phyloP scores from a whole-genome alignment of 2,888 invertebrate species.

The Nasonovia ribisnigri region DNA sequence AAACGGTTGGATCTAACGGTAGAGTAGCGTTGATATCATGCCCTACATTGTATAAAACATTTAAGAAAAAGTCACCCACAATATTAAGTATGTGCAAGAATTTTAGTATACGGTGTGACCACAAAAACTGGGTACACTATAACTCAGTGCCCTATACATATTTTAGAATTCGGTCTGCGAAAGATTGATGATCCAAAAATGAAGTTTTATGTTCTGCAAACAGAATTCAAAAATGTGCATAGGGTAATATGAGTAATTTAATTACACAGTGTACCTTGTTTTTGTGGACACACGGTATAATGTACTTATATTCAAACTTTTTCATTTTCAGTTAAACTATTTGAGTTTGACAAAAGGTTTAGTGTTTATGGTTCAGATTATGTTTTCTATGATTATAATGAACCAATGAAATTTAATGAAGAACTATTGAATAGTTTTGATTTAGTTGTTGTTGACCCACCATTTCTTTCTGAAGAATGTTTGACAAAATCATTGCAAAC shows the following conservation, averaged over 20 bases:
- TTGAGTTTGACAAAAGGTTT: slow-evolving; percentile 91
- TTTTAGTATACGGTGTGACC: slow-evolving; percentile 69
- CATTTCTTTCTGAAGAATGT: slow-evolving; percentile 94
- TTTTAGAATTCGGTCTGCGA: no score
- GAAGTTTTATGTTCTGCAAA: no score
- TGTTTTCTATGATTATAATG: slow-evolving; percentile 89
- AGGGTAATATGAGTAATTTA: no score
- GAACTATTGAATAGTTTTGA: slow-evolving; percentile 78
- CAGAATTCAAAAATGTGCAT: no score
- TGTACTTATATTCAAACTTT: slow-evolving; percentile 60
- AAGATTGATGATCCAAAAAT: no score
- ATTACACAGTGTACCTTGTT: no score
- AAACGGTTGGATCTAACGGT: slow-evolving; percentile 73
- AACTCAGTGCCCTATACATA: no score
- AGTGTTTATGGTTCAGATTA: slow-evolving; percentile 83
- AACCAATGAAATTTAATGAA: slow-evolving; percentile 78
- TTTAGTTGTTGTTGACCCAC: slow-evolving; percentile 92
- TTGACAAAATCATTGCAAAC: slow-evolving; percentile 85
- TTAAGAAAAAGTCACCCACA: slow-evolving; percentile 65
- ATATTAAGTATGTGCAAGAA: slow-evolving; percentile 70
- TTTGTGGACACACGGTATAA: background rate
- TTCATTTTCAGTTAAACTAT: slow-evolving; percentile 76
- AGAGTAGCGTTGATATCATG: slow-evolving; percentile 88
- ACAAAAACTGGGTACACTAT: no score
- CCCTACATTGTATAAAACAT: slow-evolving; percentile 82